Base-by-base conservation (phyloP, 2,113 vertebrate species). In the Recurvirostra avosetta region DNA sequence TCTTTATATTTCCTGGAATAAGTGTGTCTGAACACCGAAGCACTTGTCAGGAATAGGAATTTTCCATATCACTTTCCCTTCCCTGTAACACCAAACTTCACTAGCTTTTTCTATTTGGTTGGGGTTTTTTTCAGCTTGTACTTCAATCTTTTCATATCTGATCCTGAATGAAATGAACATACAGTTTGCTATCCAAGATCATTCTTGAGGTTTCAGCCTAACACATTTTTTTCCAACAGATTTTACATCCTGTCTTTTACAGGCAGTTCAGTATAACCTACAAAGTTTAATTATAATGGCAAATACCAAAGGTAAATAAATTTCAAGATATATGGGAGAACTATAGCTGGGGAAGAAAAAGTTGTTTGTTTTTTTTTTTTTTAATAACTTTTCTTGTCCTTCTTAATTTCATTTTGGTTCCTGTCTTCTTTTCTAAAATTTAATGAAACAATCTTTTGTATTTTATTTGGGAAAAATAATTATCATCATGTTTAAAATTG, bases 21-120 rank as follows among this genome's bases (percentile, higher is more conserved):
- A 47, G 9, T 12, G 2, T 38, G 25, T 21, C 32, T 29, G 43
- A 86, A 75, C 16, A 59, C 32, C 1, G 0, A 90, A 85, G 16
- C 6, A 6, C 4, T 1, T 5, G 30, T 47, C 4, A 0, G 0
- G 27, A 73, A 52, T 2, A 43, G 10, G 27, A 82, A 9, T 79
- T 86, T 88, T 29, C 63, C 11, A 14, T 30, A 27, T 29, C 5
- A 2, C 6, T 22, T 56, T 77, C 3, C 8, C 15, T 71, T 8
- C 29, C 8, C 14, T 36, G 6, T 65, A 65, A 63, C 18, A 40
- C 6, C 9, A 68, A 68, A 34, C 30, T 65, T 53, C 27, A 70
- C 55, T 52, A 82, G 17, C 20, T 61, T 8, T 30, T 43, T 81
- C 55, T 66, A 6, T 71, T 75, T 50, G 32, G 5, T 29, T 62